Evolutionary conservation across 2,113 vertebrate genomes (phyloP).

Genomic region (Labrus mixtus): DNA sequence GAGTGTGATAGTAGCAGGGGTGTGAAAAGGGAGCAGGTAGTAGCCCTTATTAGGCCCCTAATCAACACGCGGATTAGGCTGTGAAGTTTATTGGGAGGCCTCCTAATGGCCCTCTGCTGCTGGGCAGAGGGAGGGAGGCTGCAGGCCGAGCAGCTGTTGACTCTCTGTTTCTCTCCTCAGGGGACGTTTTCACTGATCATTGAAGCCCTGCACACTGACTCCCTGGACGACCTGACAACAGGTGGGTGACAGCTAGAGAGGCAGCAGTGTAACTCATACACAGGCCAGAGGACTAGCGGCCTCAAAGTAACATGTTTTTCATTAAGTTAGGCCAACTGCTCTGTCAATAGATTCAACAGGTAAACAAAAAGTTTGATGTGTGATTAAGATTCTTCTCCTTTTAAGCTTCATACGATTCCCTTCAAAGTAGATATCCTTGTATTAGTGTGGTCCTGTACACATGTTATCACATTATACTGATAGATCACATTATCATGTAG

Average conservation of each 20-base stretch:
- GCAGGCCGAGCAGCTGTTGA: conserved; percentile 80
- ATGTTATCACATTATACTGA: background rate
- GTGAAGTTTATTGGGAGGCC: conserved; percentile 79
- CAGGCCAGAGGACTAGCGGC: conserved; percentile 45
- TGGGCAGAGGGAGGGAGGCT: conserved; percentile 37
- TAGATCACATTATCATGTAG: background rate
- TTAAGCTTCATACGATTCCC: background rate
- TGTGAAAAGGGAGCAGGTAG: conserved; percentile 79
- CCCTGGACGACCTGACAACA: conserved; percentile 93
- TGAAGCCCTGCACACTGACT: conserved; percentile 95
- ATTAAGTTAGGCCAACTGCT: background rate
- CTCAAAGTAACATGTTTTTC: conserved; percentile 26
- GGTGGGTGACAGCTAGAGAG: conserved; percentile 85
- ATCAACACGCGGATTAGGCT: conserved; percentile 79
- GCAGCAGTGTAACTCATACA: conserved; percentile 61
- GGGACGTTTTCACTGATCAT: conserved; percentile 99
- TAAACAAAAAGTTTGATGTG: background rate
- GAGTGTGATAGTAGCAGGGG: conserved; percentile 81
- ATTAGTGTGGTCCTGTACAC: no score
- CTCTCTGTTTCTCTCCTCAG: conserved; percentile 80
- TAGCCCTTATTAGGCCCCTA: conserved; percentile 73
- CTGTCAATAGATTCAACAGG: conserved; percentile 11
- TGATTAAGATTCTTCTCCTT: background rate
- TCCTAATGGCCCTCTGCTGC: conserved; percentile 60
- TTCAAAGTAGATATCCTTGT: background rate